A percentile compares a stretch with the other conserved stretches of the same genome.
Conservation (phyloP, 2,113 vertebrate genomes). For the Willisornis vidua region DNA sequence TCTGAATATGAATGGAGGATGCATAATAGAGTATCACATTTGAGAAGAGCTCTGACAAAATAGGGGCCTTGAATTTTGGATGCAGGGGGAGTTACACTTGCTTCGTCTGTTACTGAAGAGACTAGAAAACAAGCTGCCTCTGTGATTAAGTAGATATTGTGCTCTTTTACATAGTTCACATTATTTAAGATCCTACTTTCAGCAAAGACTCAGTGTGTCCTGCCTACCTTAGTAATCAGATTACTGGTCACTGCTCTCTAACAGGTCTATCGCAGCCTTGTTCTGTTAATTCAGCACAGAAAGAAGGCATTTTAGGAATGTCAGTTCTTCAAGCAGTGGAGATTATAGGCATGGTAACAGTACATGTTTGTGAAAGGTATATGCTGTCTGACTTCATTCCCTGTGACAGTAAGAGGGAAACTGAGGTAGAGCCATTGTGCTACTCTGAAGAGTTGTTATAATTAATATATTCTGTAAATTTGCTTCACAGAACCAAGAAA, state of each 20-base stretch:
- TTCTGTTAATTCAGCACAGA: not conserved
- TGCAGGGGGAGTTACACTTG: not conserved
- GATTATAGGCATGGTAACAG: not conserved
- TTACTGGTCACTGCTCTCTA: not conserved
- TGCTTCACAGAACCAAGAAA: not conserved
- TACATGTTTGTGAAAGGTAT: not conserved
- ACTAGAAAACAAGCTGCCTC: not conserved
- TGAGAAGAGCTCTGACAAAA: not conserved
- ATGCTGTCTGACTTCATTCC: not conserved
- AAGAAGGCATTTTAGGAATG: not conserved
- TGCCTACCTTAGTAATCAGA: not conserved
- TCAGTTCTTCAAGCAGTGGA: not conserved
- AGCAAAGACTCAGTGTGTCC: not conserved
- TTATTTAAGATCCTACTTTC: not conserved
- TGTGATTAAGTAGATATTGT: not conserved
- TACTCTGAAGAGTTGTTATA: not conserved
- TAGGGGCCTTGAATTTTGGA: not conserved
- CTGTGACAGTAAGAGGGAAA: not conserved
- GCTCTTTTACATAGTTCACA: not conserved
- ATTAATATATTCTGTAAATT: not conserved
- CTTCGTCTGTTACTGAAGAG: not conserved
- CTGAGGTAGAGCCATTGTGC: not conserved
- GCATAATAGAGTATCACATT: not conserved
- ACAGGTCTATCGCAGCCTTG: not conserved
- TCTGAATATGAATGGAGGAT: not conserved